Evolutionary conservation across 2,113 vertebrate genomes (phyloP), one percentile per base, ranked within the genome.

Genomic region (Seriola dumerili): DNA sequence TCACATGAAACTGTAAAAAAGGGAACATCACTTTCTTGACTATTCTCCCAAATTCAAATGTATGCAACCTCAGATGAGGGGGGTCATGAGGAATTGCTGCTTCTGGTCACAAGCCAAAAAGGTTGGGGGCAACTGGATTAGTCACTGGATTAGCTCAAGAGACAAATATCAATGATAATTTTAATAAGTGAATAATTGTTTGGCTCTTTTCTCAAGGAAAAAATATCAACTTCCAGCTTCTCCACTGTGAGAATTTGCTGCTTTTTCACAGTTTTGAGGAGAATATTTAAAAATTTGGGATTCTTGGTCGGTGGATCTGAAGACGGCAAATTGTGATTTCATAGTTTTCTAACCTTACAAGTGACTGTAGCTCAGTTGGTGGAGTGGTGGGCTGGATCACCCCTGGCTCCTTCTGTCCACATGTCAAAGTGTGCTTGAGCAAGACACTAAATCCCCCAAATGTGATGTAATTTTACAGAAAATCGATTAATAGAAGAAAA

Each of bases 321-420:
- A 54, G 52, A n/a, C 1, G 1, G 21, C 19, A 19, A n/a, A 48
- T 48, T 48, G 48, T 50, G 17, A 50, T 29, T 25, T 25, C n/a
- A 57, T 11, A n/a, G 19, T 32, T 32, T 13, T 59, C 13, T 57
- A 12, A 36, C 50, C 44, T 23, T 58, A 36, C 7, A 36, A 17
- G 1, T 4, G 10, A 14, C 21, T 70, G 34, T 32, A 21, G 17
- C 10, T 66, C 25, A 21, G 76, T 50, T 74, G 16, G 61, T 68
- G 66, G 75, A 79, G 52, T 48, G n/a, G 38, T 71, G 67, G 75
- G 78, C 50, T 48, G 23, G 38, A 36, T 66, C 42, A n/a, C 40
- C n/a, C 19, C 36, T 3, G 1, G 17, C 55, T n/a, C 38, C 6
- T 54, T 52, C 46, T 52, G 50, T 52, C 50, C 17, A 8, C 19